These are phyloP conservation scores for Epinotia nisella DNA, from an alignment of 2,888 invertebrate genomes.

Conservation along the genomic window DNA sequence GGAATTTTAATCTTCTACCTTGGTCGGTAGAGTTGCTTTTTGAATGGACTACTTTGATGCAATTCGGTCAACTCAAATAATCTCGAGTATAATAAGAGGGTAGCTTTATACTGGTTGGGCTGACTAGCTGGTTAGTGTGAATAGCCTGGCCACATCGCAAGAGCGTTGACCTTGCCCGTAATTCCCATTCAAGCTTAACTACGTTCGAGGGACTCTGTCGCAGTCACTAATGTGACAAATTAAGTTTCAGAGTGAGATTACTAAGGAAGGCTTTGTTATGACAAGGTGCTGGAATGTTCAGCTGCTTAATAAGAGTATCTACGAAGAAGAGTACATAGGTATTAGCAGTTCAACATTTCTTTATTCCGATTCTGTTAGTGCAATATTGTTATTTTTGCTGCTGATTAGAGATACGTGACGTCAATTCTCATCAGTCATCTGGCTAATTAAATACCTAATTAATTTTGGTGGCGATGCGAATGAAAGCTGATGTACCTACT, in stretches of 20 bases:
- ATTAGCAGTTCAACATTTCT: neutral
- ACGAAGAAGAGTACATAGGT: neutral
- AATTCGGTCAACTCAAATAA: too few relatives aligned
- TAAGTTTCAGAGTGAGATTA: neutral
- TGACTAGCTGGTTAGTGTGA: too few relatives aligned
- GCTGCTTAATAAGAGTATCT: neutral
- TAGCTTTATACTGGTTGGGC: neutral
- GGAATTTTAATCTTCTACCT: too few relatives aligned
- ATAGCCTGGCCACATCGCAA: neutral
- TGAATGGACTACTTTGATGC: too few relatives aligned
- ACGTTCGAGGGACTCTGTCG: conserved; percentile 10
- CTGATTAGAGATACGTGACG: too few relatives aligned
- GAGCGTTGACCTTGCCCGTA: conserved; percentile 20
- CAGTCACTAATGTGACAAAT: conserved; percentile 2
- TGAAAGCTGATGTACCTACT: too few relatives aligned
- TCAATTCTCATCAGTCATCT: too few relatives aligned
- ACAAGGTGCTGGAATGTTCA: conserved; percentile 9
- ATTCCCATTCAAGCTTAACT: conserved; percentile 17
- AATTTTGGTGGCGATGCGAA: too few relatives aligned
- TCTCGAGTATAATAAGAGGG: neutral
- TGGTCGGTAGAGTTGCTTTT: too few relatives aligned
- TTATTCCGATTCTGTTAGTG: too few relatives aligned
- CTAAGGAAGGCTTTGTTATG: neutral
- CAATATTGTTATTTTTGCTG: too few relatives aligned
- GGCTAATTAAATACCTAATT: too few relatives aligned